Evolutionary conservation across 1,140 invertebrate species (phyloP), one percentile per base, ranked within the genome.

Genomic region (Drosophila santomea): DNA sequence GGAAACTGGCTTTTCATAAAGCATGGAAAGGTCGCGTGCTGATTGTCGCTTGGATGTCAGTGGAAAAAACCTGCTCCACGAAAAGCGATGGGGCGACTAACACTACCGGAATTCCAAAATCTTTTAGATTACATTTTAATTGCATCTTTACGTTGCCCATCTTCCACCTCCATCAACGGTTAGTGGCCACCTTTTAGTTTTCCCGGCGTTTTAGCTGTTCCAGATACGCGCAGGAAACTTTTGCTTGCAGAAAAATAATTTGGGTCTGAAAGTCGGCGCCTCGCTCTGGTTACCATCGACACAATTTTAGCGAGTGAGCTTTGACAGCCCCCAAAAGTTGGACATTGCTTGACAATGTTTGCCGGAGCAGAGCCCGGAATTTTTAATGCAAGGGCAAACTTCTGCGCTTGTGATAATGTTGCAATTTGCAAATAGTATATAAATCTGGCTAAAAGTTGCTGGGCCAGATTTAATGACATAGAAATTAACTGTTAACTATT

Each of bases 241-340:
- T 60, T 73, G 39, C 73, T 50, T 63, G 47, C 25, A 52, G 47
- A 48, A 77, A 68, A 74, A 78, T 67, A 78, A 66, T 81, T 80
- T 38, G 47, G 36, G 41, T 60, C 20, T 28, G 12, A 58, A 77
- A 80, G 76, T 80, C 74, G 28, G 39, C 39, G 28, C 39, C 28
- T 44, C 32, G 32, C 58, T 66, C 43, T 32, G 61, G 59, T 61
- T 61, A 55, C 59, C 51, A 32, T 45, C 55, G 44, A 32, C 32
- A n/a, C 15, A 64, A 64, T 38, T 64, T 64, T 20, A 15, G 43
- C 35, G 57, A 58, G 41, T 25, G 61, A 62, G 56, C 64, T 67
- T 67, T 68, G 66, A 55, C 61, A 51, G 38, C 47, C 61, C 20
- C 45, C 32, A 43, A 67, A 67, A 64, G 41, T 64, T 61, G 50